Conservation (phyloP, 2,113 vertebrate species). For the Maccullochella peelii region DNA sequence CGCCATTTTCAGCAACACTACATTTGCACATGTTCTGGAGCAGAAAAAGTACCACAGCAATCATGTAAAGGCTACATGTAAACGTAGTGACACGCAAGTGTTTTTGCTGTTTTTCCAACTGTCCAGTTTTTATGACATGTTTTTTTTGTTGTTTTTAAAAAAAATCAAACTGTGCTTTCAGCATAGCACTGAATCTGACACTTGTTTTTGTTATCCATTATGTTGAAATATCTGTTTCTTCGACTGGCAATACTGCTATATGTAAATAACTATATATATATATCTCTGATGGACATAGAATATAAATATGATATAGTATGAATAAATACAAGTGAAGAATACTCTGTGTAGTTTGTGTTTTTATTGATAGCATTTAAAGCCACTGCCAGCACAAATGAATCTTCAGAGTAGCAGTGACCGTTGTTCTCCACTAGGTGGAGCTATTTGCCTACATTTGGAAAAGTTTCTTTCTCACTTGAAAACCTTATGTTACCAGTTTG, state of each 20-base stretch:
- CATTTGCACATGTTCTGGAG: slow-evolving; percentile 74
- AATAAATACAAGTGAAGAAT: slow-evolving; percentile 76
- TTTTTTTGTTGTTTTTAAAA: slow-evolving; percentile 11
- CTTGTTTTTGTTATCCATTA: slow-evolving; percentile 62
- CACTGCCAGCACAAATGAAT: neutral
- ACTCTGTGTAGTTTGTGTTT: slow-evolving; percentile 11
- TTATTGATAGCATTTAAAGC: neutral
- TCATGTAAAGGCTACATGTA: slow-evolving; percentile 15
- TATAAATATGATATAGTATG: slow-evolving; percentile 77
- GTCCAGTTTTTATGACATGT: slow-evolving; percentile 11
- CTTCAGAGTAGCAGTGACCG: neutral
- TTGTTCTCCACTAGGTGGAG: slow-evolving; percentile 41
- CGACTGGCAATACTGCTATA: slow-evolving; percentile 68
- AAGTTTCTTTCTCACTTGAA: neutral
- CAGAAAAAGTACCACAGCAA: slow-evolving; percentile 26
- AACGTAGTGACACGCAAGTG: slow-evolving; percentile 2
- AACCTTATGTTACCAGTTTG: neutral
- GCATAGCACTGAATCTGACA: slow-evolving; percentile 72
- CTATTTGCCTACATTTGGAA: neutral
- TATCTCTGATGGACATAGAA: slow-evolving; percentile 73
- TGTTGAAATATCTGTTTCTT: slow-evolving; percentile 71
- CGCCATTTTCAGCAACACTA: slow-evolving; percentile 52
- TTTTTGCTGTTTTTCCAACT: slow-evolving; percentile 21
- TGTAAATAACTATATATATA: slow-evolving; percentile 79
- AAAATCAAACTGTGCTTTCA: slow-evolving; percentile 53